Base-by-base conservation (phyloP, 2,113 vertebrate genomes). In the Melanerpes aurifrons region DNA sequence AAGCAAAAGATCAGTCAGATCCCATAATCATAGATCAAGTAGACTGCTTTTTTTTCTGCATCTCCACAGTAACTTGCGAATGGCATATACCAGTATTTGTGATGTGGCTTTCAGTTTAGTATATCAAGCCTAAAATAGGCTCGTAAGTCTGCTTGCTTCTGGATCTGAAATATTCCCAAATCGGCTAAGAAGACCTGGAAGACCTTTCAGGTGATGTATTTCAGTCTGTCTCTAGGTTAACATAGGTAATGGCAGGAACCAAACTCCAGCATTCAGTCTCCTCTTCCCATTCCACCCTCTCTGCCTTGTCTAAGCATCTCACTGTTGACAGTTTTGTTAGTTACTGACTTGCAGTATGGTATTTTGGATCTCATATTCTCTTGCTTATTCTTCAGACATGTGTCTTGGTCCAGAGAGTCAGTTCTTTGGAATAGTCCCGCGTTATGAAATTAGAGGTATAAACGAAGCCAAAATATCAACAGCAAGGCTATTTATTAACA, bases 241-340 rank as follows among this genome's bases (percentile, higher is more conserved):
- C 0, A 0, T 15, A 47, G 24, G 17, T 8, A 59, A 37, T 54
- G 14, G 43, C 35, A 31, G 29, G 6, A 68, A 72, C 32, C 9
- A 68, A 75, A 88, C 89, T 5, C 10, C 28, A 40, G 8, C 6
- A 2, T 32, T 82, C 15, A 40, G 25, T 28, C 20, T 85, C 31
- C n/a, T 73, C 32, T 73, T 48, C 61, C 25, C 9, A 15, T 75
- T 85, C 31, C 3, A 7, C 26, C 18, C 29, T 61, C 79, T 87
- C 67, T 90, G 35, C 68, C 67, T 82, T 1, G 1, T 74, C 66
- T 62, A 21, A 73, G 29, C 37, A 26, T 43, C 64, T 77, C 0
- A 0, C 31, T 69, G 1, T 62, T 47, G 43, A 19, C 20, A 45
- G 7, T 4, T 11, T 63, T 16, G 8, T 76, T 83, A 4, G 0